Evolutionary conservation across 2,113 vertebrate genomes (phyloP), one percentile per base, ranked within the genome.

Genomic region (Mesembrinibis cayennensis): DNA sequence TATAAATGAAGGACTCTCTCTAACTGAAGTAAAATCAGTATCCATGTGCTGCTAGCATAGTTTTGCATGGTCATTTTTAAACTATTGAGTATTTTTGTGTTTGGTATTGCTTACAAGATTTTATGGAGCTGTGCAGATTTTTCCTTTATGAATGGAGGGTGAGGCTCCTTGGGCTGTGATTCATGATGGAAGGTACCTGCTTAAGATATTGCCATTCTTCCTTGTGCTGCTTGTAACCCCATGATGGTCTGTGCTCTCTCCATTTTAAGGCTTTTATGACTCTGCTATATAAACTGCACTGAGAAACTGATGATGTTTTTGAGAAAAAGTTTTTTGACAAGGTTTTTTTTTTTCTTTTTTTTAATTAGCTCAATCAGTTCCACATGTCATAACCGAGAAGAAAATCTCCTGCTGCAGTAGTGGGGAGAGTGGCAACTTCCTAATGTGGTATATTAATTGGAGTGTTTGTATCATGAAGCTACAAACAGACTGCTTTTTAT

Each of bases 131-230:
- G 32, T 70, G 78, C 62, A 16, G 9, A 29, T 62, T 27, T 20
- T 49, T 85, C 55, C 13, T 65, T 77, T 20, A n/a, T 66, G 49
- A 87, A 27, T 0, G 4, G 27, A 65, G 5, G 16, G 5, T 53
- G 53, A 16, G n/a, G 20, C 6, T 70, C 9, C 10, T 53, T 71
- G 19, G 17, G 4, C 18, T 59, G 10, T 69, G 44, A 29, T 82
- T 66, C 42, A 12, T 74, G 22, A n/a, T 47, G 32, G 61, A 80
- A 78, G 6, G 11, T 55, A 32, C 21, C 13, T 71, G 13, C 36
- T 89, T 50, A 40, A 0, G 0, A 3, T 87, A 26, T 4, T 84
- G 38, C 29, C 2, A 1, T 29, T 53, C n/a, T 76, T 76, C 4
- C 38, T 66, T 61, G 32, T 59, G 44, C 45, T 87, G 17, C 40